Percentiles rank a stretch among this genome's conserved stretches.
phyloP scores from a whole-genome alignment of 2,113 vertebrate genomes.

The Mirza zaza region DNA sequence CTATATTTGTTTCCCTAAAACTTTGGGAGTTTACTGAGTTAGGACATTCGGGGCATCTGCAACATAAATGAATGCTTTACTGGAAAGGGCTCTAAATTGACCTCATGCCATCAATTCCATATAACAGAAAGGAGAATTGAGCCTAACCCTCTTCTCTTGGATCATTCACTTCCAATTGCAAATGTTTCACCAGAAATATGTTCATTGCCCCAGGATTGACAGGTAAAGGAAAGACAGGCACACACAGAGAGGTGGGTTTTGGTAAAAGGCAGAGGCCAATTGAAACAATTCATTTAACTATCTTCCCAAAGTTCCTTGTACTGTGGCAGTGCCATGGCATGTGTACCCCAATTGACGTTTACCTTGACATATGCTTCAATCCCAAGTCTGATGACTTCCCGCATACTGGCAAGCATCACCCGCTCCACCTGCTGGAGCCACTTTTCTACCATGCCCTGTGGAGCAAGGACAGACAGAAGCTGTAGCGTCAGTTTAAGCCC shows the following conservation, averaged over 20 bases:
- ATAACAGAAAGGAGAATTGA: background rate
- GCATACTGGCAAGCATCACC: conserved; percentile 90
- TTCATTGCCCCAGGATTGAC: background rate
- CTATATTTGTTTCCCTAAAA: background rate
- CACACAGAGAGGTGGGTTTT: background rate
- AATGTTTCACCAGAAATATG: background rate
- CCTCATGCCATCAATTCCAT: background rate
- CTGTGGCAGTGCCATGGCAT: background rate
- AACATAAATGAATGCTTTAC: background rate
- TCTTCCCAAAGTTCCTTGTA: background rate
- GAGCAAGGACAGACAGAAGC: background rate
- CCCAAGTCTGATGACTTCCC: conserved; percentile 87
- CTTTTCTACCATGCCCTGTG: conserved; percentile 95
- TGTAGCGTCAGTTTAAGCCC: background rate
- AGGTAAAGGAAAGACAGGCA: background rate
- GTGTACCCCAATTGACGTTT: background rate
- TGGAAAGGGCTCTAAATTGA: conserved; percentile 40
- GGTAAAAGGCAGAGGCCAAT: background rate
- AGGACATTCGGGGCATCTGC: background rate
- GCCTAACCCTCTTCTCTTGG: background rate
- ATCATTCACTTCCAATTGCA: background rate
- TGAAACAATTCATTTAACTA: background rate
- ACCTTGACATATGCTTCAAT: conserved; percentile 89
- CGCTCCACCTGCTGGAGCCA: conserved; percentile 94
- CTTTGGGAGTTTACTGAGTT: background rate